Evolutionary conservation across 2,113 vertebrate species (phyloP).

Genomic region (Lagopus leucura): DNA sequence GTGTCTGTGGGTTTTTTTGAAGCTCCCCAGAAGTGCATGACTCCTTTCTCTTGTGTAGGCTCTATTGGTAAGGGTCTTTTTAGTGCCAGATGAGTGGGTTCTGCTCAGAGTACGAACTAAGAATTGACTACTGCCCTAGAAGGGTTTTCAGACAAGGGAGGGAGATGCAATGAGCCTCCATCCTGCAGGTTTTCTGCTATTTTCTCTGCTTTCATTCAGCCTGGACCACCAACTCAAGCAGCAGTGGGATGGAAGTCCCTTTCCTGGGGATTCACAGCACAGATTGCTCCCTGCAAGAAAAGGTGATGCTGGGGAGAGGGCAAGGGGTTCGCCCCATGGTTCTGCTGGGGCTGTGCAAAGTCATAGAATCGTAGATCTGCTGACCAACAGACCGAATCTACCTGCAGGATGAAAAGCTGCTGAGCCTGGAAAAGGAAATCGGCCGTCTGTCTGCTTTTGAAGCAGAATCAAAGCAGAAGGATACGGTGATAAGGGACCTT

Average conservation of each 20-base stretch:
- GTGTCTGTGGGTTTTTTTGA: neutral
- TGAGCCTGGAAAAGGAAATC: constrained; percentile 61
- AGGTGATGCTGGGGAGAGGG: constrained; percentile 12
- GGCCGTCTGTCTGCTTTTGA: constrained; percentile 56
- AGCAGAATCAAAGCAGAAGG: constrained; percentile 72
- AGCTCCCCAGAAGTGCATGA: neutral
- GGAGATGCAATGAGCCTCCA: neutral
- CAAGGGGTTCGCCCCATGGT: too few species aligned
- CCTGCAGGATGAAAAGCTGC: constrained; percentile 73
- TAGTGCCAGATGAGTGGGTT: neutral
- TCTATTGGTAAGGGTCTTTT: neutral
- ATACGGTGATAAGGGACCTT: constrained; percentile 65
- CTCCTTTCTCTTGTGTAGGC: neutral
- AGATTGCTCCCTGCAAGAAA: constrained; percentile 51
- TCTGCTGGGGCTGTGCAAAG: too few species aligned
- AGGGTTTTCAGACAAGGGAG: neutral
- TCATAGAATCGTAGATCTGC: too few species aligned
- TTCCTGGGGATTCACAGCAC: neutral
- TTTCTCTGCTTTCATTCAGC: neutral
- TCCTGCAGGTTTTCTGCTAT: neutral
- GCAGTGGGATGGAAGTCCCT: neutral
- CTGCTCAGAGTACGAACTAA: neutral
- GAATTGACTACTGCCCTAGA: too few species aligned
- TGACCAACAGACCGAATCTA: neutral
- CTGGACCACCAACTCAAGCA: neutral